Evolutionary conservation across 2,888 invertebrate species (phyloP).

Genomic region (Apamea anceps): DNA sequence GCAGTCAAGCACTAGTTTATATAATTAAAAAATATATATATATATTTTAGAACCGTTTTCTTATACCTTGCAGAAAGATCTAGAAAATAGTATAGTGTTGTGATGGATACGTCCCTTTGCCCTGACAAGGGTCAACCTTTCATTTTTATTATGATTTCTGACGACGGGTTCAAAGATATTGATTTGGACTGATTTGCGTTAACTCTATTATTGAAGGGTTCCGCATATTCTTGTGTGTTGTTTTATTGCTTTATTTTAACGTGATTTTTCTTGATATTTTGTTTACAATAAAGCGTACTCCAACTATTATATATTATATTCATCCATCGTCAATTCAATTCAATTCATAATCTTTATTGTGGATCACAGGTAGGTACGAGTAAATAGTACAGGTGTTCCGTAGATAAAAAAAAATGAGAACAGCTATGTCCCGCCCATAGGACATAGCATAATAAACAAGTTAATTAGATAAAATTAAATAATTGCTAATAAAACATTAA

Average conservation of each 20-base stretch:
- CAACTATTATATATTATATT: not conserved
- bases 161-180: conserved; percentile 43
- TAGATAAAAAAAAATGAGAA: too few species aligned
- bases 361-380: too few species aligned
- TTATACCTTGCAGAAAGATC: not conserved
- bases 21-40: too few species aligned
- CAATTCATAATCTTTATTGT: too few species aligned
- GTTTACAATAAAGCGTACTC: not conserved
- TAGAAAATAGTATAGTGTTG: conserved; percentile 35
- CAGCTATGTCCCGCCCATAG: too few species aligned
- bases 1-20: too few species aligned
- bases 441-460: too few species aligned
- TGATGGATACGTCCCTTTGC: conserved; percentile 34
- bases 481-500: too few species aligned
- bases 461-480: too few species aligned
- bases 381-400: too few species aligned
- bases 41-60: not conserved
- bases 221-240: not conserved
- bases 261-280: not conserved
- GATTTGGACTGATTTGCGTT: conserved; percentile 43
- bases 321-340: too few species aligned
- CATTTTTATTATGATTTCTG: conserved; percentile 42
- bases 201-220: conserved; percentile 30
- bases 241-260: not conserved
- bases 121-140: conserved; percentile 58